Evolutionary conservation across 2,113 vertebrate species (phyloP).

Genomic region (Chloroceryle aenea): DNA sequence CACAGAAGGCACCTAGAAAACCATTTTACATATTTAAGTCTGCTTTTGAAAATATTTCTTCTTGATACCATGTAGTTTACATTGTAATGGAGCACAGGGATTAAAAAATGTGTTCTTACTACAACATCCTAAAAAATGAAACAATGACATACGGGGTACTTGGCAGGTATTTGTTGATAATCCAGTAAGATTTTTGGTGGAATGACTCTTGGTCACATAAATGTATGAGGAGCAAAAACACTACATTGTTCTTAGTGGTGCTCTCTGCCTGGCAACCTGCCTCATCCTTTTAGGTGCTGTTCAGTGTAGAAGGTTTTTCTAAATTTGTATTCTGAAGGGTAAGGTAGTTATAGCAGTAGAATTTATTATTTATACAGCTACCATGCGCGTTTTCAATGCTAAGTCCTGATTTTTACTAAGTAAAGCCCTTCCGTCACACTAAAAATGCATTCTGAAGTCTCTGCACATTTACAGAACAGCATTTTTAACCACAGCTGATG

Average conservation of each 20-base stretch:
- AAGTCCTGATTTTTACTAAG: slow-evolving; percentile 36
- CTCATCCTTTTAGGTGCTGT: not conserved
- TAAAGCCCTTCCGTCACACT: slow-evolving; percentile 44
- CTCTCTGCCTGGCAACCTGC: not conserved
- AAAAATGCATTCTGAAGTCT: slow-evolving; percentile 56
- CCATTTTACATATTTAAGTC: not conserved
- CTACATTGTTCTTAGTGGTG: not conserved
- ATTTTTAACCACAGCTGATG: slow-evolving; percentile 49
- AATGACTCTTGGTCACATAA: not conserved
- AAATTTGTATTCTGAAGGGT: slow-evolving; percentile 4
- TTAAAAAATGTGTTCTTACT: not conserved
- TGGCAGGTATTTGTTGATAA: not conserved
- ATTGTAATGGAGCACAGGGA: not conserved
- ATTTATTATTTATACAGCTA: slow-evolving; percentile 65
- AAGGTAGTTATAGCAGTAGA: slow-evolving; percentile 18
- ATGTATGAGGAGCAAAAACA: not conserved
- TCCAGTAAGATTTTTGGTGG: not conserved
- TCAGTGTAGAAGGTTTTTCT: not conserved
- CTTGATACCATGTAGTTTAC: not conserved
- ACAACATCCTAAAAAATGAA: not conserved
- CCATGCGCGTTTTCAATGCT: slow-evolving; percentile 9
- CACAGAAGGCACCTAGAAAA: not conserved
- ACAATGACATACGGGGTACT: rapidly evolving
- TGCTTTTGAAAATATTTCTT: slow-evolving; percentile 1
- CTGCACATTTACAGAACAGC: slow-evolving; percentile 40